Evolutionary conservation across 2,113 vertebrate genomes (phyloP).

Genomic region (Urocitellus parryii): DNA sequence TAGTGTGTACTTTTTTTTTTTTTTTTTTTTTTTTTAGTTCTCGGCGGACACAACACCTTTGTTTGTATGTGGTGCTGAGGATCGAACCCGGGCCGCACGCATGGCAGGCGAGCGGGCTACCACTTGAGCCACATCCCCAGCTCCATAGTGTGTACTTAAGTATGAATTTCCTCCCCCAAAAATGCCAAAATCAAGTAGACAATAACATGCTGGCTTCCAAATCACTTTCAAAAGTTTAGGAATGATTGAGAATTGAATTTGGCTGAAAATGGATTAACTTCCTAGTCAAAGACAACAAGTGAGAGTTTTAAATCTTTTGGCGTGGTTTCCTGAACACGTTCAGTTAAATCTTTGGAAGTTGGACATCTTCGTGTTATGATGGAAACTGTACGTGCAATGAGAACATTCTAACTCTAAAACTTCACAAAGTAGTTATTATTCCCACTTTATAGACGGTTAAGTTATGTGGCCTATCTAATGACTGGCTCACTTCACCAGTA

Average conservation of each 20-base stretch:
- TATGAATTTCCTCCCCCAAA: neutral
- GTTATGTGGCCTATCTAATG: neutral
- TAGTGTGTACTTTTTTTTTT: neutral
- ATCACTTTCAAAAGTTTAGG: constrained; percentile 11
- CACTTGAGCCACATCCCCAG: no score
- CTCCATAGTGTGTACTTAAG: neutral
- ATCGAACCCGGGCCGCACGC: no score
- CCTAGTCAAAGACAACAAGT: constrained; percentile 1
- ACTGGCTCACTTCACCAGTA: neutral
- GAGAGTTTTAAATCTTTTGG: neutral
- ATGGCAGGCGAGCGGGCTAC: no score
- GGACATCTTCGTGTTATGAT: neutral
- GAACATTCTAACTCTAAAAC: neutral
- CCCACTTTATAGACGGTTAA: neutral
- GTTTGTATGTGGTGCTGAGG: no score
- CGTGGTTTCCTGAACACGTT: neutral
- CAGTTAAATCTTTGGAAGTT: constrained; percentile 5
- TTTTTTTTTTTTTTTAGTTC: no score
- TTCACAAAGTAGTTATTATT: neutral
- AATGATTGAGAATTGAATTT: neutral
- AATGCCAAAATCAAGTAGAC: neutral
- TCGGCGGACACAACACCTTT: no score
- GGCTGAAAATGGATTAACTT: constrained; percentile 18
- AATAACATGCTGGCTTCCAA: neutral
- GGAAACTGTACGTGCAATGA: neutral